These are phyloP conservation scores for Datnioides undecimradiatus DNA, from an alignment of 2,113 vertebrate species.

Conservation along the genomic window DNA sequence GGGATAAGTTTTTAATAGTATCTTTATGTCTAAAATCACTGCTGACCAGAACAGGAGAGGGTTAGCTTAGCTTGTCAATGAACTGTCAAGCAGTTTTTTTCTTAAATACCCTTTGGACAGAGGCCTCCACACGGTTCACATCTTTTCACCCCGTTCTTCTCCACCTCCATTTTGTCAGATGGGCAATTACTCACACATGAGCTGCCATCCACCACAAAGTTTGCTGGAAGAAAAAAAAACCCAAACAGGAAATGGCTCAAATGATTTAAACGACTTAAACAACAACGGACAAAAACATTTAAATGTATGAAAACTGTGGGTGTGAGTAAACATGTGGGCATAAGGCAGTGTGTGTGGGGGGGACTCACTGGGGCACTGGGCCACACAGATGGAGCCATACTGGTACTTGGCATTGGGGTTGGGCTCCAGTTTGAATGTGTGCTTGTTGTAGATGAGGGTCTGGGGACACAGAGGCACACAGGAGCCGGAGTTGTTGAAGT, in stretches of 20 bases:
- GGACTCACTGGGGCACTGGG: constrained; percentile 90
- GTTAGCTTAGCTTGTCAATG: not conserved
- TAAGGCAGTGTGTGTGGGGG: not conserved
- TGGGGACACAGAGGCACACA: constrained; percentile 91
- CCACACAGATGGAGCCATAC: constrained; percentile 92
- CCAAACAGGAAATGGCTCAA: not conserved
- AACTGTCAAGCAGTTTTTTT: not conserved
- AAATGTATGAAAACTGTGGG: not conserved
- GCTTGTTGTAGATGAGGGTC: constrained; percentile 92
- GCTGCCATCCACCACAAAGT: constrained; percentile 91
- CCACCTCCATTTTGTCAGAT: constrained; percentile 90
- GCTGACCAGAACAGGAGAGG: not conserved
- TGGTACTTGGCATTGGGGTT: constrained; percentile 95
- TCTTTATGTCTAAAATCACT: not conserved
- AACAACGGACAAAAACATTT: not conserved
- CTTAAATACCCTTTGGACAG: constrained; percentile 90
- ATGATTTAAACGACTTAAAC: not conserved
- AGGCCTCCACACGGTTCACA: constrained; percentile 91
- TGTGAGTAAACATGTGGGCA: not conserved
- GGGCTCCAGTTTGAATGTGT: constrained; percentile 91
- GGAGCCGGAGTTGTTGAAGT: constrained; percentile 93
- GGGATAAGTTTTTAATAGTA: not conserved
- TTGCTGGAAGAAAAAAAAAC: constrained; percentile 82
- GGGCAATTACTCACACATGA: constrained; percentile 94
- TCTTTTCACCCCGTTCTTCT: constrained; percentile 89